Percentiles rank a stretch among this genome's conserved stretches.
These are phyloP conservation scores for Cephalotes varians DNA, from an alignment of 2,888 invertebrate species.

Conservation along the genomic window DNA sequence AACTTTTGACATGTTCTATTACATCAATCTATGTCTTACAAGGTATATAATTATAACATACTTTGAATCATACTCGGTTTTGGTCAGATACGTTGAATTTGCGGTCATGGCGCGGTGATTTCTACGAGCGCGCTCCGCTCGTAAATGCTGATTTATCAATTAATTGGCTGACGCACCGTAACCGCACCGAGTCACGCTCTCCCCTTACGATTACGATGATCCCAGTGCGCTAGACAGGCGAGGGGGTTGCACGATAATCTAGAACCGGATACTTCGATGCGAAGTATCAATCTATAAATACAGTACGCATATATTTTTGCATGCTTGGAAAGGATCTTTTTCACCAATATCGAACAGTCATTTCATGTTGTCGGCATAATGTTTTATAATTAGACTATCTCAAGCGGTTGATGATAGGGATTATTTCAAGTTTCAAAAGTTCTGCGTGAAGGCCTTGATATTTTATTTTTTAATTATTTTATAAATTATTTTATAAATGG, in stretches of 20 bases:
- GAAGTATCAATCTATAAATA: neutral
- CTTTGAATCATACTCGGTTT: neutral
- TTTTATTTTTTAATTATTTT: neutral
- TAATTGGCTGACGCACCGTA: conserved; percentile 62
- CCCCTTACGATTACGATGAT: conserved; percentile 42
- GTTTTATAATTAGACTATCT: neutral
- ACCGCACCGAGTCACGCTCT: conserved; percentile 58
- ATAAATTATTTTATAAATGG: neutral
- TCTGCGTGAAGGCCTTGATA: neutral
- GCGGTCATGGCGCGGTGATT: conserved; percentile 22
- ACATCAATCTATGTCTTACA: neutral
- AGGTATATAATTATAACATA: neutral
- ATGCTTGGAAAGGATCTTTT: neutral
- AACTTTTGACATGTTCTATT: neutral
- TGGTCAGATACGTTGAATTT: conserved; percentile 7
- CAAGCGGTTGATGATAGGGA: neutral
- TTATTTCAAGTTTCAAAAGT: neutral
- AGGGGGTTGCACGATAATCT: conserved; percentile 4
- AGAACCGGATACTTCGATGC: neutral
- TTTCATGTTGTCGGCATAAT: neutral
- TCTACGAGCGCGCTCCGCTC: conserved; percentile 25
- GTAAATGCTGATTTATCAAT: conserved; percentile 68
- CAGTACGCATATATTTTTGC: neutral
- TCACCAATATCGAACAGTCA: neutral
- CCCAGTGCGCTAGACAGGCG: conserved; percentile 21